A percentile compares a stretch with the other conserved stretches of the same genome.
Conservation (phyloP, 1,140 invertebrate genomes). For the Panulirus ornatus region DNA sequence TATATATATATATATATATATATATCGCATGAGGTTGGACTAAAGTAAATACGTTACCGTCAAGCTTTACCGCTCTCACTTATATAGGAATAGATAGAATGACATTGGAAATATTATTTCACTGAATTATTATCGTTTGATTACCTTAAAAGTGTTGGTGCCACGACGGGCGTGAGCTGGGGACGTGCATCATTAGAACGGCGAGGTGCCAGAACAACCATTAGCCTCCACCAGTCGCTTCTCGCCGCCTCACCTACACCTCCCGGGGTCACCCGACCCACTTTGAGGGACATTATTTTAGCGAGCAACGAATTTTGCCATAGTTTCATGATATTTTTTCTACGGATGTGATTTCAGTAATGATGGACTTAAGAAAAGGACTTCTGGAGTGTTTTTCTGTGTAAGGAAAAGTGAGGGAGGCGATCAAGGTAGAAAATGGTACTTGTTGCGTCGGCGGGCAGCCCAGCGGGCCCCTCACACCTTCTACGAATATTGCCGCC, state of each 20-base stretch:
- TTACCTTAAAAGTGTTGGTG: not conserved
- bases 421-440: not conserved
- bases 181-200: slow-evolving; percentile 2
- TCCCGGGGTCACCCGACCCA: slow-evolving; percentile 1
- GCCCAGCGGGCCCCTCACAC: slow-evolving; percentile 40
- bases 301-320: not conserved
- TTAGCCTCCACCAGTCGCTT: slow-evolving; percentile 25
- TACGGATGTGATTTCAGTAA: no score
- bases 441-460: not conserved
- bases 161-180: slow-evolving; percentile 2
- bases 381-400: not conserved
- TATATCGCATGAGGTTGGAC: no score
- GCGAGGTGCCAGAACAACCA: slow-evolving; percentile 44
- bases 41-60: no score
- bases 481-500: slow-evolving; percentile 23
- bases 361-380: no score
- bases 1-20: no score
- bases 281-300: slow-evolving; percentile 2
- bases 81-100: no score
- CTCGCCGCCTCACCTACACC: slow-evolving; percentile 27
- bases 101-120: no score
- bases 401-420: slow-evolving; percentile 6
- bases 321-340: no score
- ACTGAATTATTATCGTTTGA: no score
- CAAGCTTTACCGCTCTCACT: no score